Base-by-base conservation (phyloP, 1,140 invertebrate genomes). In the Drosophila navojoa region DNA sequence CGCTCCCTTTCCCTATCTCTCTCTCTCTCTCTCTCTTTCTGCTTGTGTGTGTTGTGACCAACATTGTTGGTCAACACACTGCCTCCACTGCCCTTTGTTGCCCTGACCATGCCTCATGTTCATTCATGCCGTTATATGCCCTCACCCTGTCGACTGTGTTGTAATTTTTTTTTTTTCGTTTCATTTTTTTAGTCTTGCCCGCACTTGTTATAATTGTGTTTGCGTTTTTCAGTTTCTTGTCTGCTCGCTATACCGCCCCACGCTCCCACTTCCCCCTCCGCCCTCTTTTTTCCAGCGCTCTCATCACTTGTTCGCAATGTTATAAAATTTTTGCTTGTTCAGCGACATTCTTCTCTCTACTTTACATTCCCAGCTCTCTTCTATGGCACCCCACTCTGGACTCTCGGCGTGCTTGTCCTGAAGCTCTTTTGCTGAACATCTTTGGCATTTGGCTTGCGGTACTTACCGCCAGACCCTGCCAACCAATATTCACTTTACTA, bases 151-250 rank as follows among this genome's bases (percentile, higher is more conserved):
- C 53, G 52, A 59, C 69, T 63, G 49, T 70, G 71, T 63, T 77
- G 59, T 69, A 77, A 63, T 54, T 44, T 59, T 49, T 35, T 13
- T 25, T 13, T 38, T 38, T 11, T 11, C 11, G 10, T 11, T 38
- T 3, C 3, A 45, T 38, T 57, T 53, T 38, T 49, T 7, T 29
- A 38, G 45, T 59, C 60, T 70, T 77, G 45, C 64, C 75, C 76
- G 71, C 82, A 86, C 81, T 86, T 86, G 81, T 87, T 86, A 86
- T 86, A 86, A 86, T 86, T 86, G 81, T 86, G 81, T 86, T 86
- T 86, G 79, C 81, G 79, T 87, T 86, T 86, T 86, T 87, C 82
- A 87, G 79, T 81, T 74, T 68, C 67, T 72, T 64, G 32, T 47
- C 52, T 25, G 19, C 22, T 42, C 52, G 42, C n/a, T 10, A 2